phyloP scores from a whole-genome alignment of 2,113 vertebrate genomes.

The Eubucco bourcierii region DNA sequence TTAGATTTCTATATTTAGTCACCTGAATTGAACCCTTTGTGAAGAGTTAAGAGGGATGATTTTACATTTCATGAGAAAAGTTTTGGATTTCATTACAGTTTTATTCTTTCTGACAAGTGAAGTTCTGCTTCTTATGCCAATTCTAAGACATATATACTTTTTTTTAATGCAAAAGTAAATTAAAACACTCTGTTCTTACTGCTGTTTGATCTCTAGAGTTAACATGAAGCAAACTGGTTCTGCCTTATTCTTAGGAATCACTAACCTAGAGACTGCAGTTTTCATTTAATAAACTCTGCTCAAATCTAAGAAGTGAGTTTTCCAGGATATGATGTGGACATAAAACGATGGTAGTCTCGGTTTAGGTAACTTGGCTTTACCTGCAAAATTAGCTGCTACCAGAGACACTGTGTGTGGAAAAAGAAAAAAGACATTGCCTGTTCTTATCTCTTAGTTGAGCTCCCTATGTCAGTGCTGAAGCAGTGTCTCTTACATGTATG shows the following conservation, averaged over 20 bases:
- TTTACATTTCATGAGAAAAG: not conserved
- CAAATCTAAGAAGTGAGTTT: not conserved
- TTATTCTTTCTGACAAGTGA: not conserved
- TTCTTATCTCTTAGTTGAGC: not conserved
- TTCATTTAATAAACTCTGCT: not conserved
- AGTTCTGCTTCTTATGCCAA: not conserved
- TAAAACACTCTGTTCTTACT: not conserved
- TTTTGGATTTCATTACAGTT: not conserved
- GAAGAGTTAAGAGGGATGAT: not conserved
- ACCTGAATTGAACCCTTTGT: not conserved
- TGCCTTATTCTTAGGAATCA: not conserved
- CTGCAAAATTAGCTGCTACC: not conserved
- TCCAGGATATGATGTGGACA: not conserved
- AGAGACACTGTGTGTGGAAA: not conserved
- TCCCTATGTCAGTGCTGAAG: not conserved
- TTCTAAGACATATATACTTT: not conserved
- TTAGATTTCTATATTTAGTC: not conserved
- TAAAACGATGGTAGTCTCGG: not conserved
- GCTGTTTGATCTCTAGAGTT: not conserved
- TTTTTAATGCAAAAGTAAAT: not conserved
- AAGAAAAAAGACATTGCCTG: accelerated
- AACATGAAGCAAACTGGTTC: not conserved
- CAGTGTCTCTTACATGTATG: not conserved
- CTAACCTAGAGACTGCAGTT: not conserved
- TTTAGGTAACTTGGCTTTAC: not conserved